Evolutionary conservation across 2,113 vertebrate genomes (phyloP), one percentile per base, ranked within the genome.

Genomic region (Anguilla rostrata): DNA sequence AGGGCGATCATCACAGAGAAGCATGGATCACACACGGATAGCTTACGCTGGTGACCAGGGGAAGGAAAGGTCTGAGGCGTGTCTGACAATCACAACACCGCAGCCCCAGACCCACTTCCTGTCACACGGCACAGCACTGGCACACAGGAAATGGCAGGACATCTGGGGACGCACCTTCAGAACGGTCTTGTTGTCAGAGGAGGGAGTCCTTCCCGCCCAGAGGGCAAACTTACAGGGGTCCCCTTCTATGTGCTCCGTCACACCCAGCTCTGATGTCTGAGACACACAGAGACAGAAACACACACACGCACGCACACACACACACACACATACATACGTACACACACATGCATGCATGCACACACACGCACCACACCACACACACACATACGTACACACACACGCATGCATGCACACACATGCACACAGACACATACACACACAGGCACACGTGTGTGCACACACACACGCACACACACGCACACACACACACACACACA

Each of bases 181-280:
- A 41, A 99, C 97, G 2, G 98, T 99, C 95, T 98, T 99, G 91
- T 99, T 99, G 95, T 99, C 98, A 16, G 98, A 99, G 26, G 98
- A 99, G 11, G 98, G 98, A 29, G 98, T 99, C 83, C 98, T 96
- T 88, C 98, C 98, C 46, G 97, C 98, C 98, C 98, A 99, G 92
- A 99, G 94, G 34, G 98, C 98, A 83, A 99, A 99, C 91, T 99
- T 99, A 92, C 98, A 99, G 89, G 98, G 96, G 89, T 99, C 98
- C 1, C 98, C 98, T 93, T 99, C 98, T 9, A 99, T 99, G 5
- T 99, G 98, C 90, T 99, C 98, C 0, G 98, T 99, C 53, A 99
- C 97, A 39, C 98, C 98, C 85, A 99, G 92, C 93, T 99, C 98
- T 78, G 98, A 99, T 85, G 98, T 99, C 98, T 99, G 94, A 87